These are phyloP conservation scores for Xiphophorus birchmanni DNA, from an alignment of 2,797 vertebrate genomes.

Conservation along the genomic window DNA sequence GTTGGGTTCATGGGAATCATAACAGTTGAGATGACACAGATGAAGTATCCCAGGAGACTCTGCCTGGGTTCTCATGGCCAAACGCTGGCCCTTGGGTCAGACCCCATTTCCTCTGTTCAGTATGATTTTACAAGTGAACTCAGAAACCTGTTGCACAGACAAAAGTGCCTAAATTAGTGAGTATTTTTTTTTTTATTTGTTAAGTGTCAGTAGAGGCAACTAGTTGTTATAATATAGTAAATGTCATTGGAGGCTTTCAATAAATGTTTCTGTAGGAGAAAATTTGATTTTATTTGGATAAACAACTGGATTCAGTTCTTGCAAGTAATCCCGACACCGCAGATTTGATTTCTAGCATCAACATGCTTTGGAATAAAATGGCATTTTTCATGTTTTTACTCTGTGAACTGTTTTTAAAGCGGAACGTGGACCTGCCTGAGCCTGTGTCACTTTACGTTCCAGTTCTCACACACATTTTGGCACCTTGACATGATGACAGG, in stretches of 20 bases:
- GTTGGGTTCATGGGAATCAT: conserved; percentile 76
- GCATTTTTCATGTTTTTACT: conserved; percentile 23
- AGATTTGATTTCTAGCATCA: conserved; percentile 10
- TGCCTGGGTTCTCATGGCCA: conserved; percentile 76
- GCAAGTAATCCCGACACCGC: background rate
- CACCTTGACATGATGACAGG: conserved; percentile 14
- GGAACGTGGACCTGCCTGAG: conserved; percentile 38
- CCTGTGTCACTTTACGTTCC: conserved; percentile 37
- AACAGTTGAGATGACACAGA: conserved; percentile 64
- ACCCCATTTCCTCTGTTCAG: conserved; percentile 68
- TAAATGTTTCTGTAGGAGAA: background rate
- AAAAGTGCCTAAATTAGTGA: conserved; percentile 30
- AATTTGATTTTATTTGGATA: background rate
- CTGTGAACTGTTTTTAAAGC: conserved; percentile 14
- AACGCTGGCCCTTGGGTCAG: conserved; percentile 70
- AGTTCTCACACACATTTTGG: conserved; percentile 46
- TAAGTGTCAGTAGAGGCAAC: background rate
- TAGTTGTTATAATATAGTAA: conserved; percentile 1
- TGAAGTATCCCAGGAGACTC: conserved; percentile 69
- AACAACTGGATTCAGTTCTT: background rate
- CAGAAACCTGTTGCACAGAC: conserved; percentile 52
- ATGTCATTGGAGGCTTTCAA: background rate
- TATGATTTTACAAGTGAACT: conserved; percentile 60
- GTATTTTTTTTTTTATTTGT: background rate
- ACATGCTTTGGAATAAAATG: conserved; percentile 45